These are phyloP conservation scores for Rhinichthys klamathensis DNA, from an alignment of 2,113 vertebrate species.

Conservation along the genomic window DNA sequence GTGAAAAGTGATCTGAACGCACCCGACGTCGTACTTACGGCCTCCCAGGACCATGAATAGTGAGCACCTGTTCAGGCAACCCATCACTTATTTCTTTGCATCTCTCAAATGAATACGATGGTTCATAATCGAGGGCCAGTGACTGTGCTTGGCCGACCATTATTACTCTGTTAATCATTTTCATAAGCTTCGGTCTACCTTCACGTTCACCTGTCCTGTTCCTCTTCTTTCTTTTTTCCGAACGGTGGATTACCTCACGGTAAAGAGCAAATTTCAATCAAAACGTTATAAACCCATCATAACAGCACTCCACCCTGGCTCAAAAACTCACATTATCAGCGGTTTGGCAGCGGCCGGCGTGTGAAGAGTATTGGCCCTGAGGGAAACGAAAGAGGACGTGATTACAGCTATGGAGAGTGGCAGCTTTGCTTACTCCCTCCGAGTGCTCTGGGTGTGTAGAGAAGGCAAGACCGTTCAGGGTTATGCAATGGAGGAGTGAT, in stretches of 20 bases:
- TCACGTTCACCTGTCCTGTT: neutral
- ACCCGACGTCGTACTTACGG: neutral
- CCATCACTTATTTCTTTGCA: neutral
- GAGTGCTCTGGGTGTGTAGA: conserved; percentile 42
- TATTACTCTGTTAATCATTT: neutral
- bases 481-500: conserved; percentile 59
- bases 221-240: neutral
- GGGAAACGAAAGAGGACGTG: conserved; percentile 38
- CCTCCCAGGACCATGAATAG: neutral
- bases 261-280: neutral
- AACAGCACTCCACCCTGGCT: conserved; percentile 2
- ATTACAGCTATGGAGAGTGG: conserved; percentile 59
- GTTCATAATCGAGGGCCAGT: neutral
- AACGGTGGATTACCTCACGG: too few relatives aligned
- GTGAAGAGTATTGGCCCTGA: conserved; percentile 42
- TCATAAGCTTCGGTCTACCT: neutral
- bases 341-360: conserved; percentile 37
- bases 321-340: conserved; percentile 13
- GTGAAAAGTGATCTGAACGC: neutral
- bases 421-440: conserved; percentile 55
- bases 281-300: neutral
- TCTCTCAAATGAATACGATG: neutral
- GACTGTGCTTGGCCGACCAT: neutral
- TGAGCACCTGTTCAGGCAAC: neutral
- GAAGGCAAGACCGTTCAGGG: conserved; percentile 15